Percentiles rank a stretch among this genome's conserved stretches.
phyloP scores from a whole-genome alignment of 2,797 vertebrate genomes.

The Pangasius larnaudii region DNA sequence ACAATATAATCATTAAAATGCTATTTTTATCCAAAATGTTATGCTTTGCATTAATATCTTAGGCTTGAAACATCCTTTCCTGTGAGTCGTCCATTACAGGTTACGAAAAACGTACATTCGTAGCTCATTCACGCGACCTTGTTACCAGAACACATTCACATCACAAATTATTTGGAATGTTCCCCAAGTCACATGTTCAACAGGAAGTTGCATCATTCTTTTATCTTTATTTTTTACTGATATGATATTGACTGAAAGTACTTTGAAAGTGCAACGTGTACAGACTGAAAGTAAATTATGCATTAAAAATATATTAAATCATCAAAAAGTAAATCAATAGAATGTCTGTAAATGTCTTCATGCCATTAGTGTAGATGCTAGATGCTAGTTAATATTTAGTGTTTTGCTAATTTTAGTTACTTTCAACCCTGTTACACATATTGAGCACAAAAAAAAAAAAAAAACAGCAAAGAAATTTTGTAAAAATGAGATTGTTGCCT shows the following conservation, averaged over 20 bases:
- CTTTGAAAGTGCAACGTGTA: not conserved
- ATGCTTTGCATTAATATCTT: not conserved
- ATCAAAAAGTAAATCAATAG: not conserved
- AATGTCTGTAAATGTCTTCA: not conserved
- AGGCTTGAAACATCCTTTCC: not conserved
- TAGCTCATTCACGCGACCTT: not conserved
- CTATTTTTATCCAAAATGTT: not conserved
- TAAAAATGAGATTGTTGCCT: not conserved
- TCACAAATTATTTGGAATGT: not conserved
- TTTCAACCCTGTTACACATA: not conserved
- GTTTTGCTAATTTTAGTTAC: not conserved
- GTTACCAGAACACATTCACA: not conserved
- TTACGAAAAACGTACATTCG: not conserved
- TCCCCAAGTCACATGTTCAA: not conserved
- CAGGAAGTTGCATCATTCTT: not conserved
- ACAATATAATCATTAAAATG: not conserved
- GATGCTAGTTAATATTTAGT: not conserved
- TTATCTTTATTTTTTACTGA: not conserved
- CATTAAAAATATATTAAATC: not conserved
- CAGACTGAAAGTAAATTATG: not conserved
- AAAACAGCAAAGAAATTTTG: not conserved
- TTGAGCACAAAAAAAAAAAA: not conserved
- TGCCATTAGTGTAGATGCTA: not conserved
- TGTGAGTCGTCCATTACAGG: not conserved
- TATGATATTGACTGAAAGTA: not conserved